phyloP scores from a whole-genome alignment of 2,888 invertebrate species.

The Tiphia femorata region DNA sequence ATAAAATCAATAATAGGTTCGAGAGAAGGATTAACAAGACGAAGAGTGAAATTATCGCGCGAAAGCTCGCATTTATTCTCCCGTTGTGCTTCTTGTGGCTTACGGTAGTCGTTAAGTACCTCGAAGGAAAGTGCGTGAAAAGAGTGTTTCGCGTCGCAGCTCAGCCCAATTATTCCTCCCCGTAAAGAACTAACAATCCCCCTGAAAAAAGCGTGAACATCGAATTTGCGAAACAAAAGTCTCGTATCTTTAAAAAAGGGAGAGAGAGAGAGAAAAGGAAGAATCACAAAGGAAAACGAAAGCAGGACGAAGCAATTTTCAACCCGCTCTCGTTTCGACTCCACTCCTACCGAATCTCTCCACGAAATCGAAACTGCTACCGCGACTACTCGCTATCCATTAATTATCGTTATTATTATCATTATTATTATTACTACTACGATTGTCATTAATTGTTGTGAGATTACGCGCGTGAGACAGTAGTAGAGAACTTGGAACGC shows the following conservation, averaged over 20 bases:
- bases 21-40: too few species aligned
- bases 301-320: background rate
- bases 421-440: conserved; percentile 1
- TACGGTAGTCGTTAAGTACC: background rate
- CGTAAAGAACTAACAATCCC: too few species aligned
- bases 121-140: background rate
- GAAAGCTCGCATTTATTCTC: background rate
- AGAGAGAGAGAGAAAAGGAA: background rate
- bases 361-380: conserved; percentile 1
- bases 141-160: too few species aligned
- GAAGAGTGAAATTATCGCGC: too few species aligned
- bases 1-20: too few species aligned
- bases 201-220: background rate
- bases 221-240: background rate
- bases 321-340: background rate
- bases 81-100: conserved; percentile 1
- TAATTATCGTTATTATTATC: too few species aligned
- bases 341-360: conserved; percentile 5
- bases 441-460: conserved; percentile 12
- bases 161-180: too few species aligned
- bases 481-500: conserved; percentile 2
- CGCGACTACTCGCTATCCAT: too few species aligned
- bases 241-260: background rate
- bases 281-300: background rate
- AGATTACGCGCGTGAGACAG: conserved; percentile 2